These are phyloP conservation scores for Mionectes olivaceus DNA, from an alignment of 2,797 vertebrate species.

Conservation along the genomic window DNA sequence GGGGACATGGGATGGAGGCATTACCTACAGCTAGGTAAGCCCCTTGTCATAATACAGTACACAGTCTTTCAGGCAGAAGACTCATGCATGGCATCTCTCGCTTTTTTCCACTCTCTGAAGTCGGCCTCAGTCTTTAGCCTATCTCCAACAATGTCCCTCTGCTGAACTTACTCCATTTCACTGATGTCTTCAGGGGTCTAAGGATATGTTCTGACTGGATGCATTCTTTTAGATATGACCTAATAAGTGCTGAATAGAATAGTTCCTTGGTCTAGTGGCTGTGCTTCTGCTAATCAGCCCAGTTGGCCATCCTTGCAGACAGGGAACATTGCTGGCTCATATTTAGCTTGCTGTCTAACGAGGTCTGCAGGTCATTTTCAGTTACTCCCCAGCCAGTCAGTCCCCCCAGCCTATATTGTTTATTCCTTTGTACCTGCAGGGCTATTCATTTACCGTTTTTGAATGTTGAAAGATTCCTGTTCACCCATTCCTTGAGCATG, in stretches of 20 bases:
- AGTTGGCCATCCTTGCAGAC: neutral
- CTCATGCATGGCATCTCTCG: too few species aligned
- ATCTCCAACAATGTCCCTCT: neutral
- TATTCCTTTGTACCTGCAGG: neutral
- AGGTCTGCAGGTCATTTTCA: neutral
- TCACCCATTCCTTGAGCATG: neutral
- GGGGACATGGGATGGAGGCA: too few species aligned
- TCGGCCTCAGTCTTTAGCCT: too few species aligned
- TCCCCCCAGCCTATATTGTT: neutral
- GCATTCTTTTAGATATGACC: neutral
- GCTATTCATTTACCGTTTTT: neutral
- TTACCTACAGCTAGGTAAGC: too few species aligned
- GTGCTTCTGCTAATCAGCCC: neutral
- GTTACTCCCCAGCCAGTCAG: neutral
- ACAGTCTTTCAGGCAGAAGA: too few species aligned
- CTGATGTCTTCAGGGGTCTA: neutral
- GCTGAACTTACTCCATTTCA: neutral
- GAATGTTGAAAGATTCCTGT: neutral
- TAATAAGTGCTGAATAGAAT: neutral
- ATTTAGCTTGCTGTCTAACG: neutral
- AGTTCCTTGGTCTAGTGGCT: neutral
- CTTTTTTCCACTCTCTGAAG: too few species aligned
- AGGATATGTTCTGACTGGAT: neutral
- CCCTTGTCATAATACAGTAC: too few species aligned
- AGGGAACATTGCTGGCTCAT: rapidly evolving